These are phyloP conservation scores for Sinocyclocheilus anophthalmus DNA, from an alignment of 2,113 vertebrate species.

Conservation along the genomic window DNA sequence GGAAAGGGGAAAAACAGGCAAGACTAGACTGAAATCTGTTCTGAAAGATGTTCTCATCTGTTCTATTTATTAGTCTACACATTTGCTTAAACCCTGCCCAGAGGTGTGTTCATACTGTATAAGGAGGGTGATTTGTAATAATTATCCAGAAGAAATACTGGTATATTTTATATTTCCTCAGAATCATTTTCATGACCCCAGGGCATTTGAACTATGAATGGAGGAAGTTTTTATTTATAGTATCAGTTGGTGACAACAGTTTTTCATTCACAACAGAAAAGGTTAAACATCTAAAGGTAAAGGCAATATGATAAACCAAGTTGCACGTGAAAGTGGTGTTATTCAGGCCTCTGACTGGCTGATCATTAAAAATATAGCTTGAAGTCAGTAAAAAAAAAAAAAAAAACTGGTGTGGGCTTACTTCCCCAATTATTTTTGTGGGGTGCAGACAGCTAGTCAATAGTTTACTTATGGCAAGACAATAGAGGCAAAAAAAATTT, in stretches of 20 bases:
- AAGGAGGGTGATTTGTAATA: not conserved
- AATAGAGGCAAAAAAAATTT: too few relatives aligned
- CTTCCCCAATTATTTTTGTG: not conserved
- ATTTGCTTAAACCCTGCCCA: not conserved
- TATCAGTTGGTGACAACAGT: not conserved
- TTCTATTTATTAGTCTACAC: not conserved
- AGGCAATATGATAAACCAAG: not conserved
- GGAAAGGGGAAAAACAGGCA: not conserved
- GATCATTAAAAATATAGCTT: not conserved
- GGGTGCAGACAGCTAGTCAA: not conserved
- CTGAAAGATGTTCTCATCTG: not conserved
- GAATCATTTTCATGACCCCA: not conserved
- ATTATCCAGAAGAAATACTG: not conserved
- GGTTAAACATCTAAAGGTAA: not conserved
- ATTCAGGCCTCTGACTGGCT: not conserved
- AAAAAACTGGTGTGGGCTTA: not conserved
- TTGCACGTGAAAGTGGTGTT: not conserved
- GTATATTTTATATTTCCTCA: not conserved
- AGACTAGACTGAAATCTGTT: not conserved
- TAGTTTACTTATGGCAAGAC: not conserved
- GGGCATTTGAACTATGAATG: not conserved
- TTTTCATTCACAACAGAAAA: not conserved
- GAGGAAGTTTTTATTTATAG: not conserved
- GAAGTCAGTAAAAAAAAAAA: not conserved
- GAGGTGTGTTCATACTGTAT: not conserved